phyloP scores from a whole-genome alignment of 2,113 vertebrate genomes.

The Ploceus nigricollis region DNA sequence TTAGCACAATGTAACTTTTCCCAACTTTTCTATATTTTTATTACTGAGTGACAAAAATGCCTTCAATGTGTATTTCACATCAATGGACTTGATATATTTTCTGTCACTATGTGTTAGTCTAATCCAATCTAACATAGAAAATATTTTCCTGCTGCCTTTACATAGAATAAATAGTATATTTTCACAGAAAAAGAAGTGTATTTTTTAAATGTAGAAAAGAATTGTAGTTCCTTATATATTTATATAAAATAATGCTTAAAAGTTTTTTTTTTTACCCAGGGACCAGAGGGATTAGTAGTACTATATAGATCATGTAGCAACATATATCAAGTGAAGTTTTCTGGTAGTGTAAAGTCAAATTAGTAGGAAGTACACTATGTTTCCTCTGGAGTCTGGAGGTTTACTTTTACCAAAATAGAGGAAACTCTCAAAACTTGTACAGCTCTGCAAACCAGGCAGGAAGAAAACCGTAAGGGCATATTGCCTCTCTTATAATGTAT shows the following conservation, averaged over 20 bases:
- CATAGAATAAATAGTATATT: not conserved
- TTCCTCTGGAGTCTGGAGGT: not conserved
- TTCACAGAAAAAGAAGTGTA: not conserved
- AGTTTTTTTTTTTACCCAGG: not conserved
- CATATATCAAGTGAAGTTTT: not conserved
- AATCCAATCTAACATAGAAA: not conserved
- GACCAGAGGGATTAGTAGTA: not conserved
- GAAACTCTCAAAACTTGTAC: not conserved
- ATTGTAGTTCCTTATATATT: not conserved
- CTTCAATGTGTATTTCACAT: not conserved
- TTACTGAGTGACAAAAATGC: not conserved
- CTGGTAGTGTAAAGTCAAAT: not conserved
- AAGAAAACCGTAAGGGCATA: not conserved
- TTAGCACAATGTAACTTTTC: not conserved
- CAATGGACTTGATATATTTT: not conserved
- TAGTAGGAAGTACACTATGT: not conserved
- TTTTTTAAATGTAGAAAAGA: not conserved
- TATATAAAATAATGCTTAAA: not conserved
- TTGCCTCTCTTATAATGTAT: no score
- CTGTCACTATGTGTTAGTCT: not conserved
- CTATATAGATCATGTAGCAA: not conserved
- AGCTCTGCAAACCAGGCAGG: not conserved
- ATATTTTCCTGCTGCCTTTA: not conserved
- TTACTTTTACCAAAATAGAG: not conserved
- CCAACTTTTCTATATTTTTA: not conserved